These are phyloP conservation scores for Hylomyscus alleni DNA, from an alignment of 2,797 vertebrate genomes.

Conservation along the genomic window DNA sequence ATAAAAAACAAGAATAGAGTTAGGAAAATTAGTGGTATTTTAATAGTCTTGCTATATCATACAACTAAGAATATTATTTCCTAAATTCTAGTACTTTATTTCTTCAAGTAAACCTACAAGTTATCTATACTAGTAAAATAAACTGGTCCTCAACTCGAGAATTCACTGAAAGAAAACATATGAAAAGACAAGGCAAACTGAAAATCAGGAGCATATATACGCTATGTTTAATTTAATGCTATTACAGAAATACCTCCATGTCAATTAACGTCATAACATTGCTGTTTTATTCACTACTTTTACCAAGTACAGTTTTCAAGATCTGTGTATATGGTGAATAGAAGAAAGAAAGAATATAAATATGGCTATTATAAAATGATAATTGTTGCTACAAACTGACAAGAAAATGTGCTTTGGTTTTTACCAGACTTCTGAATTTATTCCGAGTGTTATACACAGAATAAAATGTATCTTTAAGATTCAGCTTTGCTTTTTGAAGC, in stretches of 20 bases:
- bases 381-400: slow-evolving; percentile 40
- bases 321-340: neutral
- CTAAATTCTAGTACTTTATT: neutral
- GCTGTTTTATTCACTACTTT: neutral
- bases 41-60: neutral
- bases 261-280: neutral
- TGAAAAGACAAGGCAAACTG: neutral
- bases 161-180: neutral
- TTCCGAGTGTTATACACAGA: neutral
- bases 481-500: slow-evolving; percentile 56
- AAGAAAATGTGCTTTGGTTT: slow-evolving; percentile 44
- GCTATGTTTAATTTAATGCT: neutral
- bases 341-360: neutral
- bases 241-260: slow-evolving; percentile 8
- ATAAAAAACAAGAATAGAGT: neutral
- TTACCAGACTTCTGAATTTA: slow-evolving; percentile 29
- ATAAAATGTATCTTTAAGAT: neutral
- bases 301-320: neutral
- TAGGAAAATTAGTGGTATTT: neutral
- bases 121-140: neutral
- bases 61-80: neutral
- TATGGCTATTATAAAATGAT: slow-evolving; percentile 7
- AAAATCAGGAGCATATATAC: slow-evolving; percentile 33
- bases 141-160: slow-evolving; percentile 3
- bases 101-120: neutral